phyloP scores from a whole-genome alignment of 2,797 vertebrate species.

The Lophius americanus region DNA sequence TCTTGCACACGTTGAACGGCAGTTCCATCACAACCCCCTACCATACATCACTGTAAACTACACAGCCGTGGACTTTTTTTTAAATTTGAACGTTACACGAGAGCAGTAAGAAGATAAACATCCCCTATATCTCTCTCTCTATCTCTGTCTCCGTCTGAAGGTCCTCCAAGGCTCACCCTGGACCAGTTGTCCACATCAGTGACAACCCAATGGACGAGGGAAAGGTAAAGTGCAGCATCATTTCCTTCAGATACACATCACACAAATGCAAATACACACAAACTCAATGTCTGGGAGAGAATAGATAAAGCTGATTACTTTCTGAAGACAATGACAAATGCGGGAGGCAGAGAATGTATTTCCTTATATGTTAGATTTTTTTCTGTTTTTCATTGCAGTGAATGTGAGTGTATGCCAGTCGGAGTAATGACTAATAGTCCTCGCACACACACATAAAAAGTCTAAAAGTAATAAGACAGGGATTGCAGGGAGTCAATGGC shows the following conservation, averaged over 20 bases:
- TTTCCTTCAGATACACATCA: neutral
- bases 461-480: no score
- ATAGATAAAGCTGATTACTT: neutral
- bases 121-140: slow-evolving; percentile 4
- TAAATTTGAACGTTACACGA: neutral
- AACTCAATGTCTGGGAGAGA: neutral
- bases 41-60: slow-evolving; percentile 9
- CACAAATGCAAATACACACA: neutral
- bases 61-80: neutral
- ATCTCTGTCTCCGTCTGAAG: slow-evolving; percentile 72
- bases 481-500: no score
- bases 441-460: no score
- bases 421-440: no score
- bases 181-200: slow-evolving; percentile 97
- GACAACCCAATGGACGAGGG: slow-evolving; percentile 99
- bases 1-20: slow-evolving; percentile 42
- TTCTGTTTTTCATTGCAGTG: no score
- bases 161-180: slow-evolving; percentile 97
- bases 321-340: no score
- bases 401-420: no score
- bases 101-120: slow-evolving; percentile 1
- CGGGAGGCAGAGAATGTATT: no score
- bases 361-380: no score
- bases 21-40: slow-evolving; percentile 19
- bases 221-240: slow-evolving; percentile 84